These are phyloP conservation scores for Andrena haemorrhoa DNA, from an alignment of 2,888 invertebrate genomes.

Conservation along the genomic window DNA sequence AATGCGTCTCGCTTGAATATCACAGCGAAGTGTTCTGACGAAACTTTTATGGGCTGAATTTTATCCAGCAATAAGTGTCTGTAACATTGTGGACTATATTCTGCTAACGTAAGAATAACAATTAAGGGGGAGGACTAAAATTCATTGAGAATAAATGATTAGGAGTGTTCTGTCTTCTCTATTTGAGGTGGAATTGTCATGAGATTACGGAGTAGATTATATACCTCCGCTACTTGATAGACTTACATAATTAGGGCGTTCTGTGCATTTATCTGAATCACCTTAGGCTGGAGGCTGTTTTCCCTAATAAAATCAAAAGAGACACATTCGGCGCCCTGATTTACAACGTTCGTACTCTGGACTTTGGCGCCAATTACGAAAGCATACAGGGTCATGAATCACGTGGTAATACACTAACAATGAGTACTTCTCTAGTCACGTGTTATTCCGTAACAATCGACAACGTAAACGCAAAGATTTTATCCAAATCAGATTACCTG, in stretches of 20 bases:
- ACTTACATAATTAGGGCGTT: background rate
- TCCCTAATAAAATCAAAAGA: background rate
- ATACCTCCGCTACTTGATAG: background rate
- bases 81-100: no score
- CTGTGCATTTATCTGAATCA: background rate
- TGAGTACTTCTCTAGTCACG: background rate
- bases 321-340: no score
- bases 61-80: no score
- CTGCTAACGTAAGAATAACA: no score
- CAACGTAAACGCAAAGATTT: no score
- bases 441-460: background rate
- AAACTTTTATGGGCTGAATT: no score
- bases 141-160: no score
- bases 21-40: no score
- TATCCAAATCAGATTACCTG: no score
- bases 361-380: slow-evolving; percentile 9
- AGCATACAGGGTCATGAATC: background rate
- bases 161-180: no score
- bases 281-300: background rate
- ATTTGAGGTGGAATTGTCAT: background rate
- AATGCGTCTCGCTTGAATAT: no score
- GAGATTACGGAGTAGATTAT: background rate
- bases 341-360: background rate
- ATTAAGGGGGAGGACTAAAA: no score
- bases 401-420: background rate